These are phyloP conservation scores for Anabas testudineus DNA, from an alignment of 2,797 vertebrate genomes.

Conservation along the genomic window DNA sequence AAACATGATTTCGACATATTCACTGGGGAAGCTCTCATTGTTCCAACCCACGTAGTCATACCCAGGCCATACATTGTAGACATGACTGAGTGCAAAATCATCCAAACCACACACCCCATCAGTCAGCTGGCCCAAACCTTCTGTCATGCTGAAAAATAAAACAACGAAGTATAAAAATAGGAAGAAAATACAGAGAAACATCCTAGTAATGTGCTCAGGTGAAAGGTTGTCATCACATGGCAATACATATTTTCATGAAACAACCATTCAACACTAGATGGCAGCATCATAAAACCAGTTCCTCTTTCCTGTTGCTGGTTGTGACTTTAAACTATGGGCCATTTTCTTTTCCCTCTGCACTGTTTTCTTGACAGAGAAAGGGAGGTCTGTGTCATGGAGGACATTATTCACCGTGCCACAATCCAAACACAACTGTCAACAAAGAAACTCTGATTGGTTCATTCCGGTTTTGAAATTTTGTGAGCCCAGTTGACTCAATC, in stretches of 20 bases:
- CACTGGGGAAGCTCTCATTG: constrained; percentile 89
- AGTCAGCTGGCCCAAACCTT: constrained; percentile 96
- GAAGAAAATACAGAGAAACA: neutral
- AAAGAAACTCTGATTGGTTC: constrained; percentile 40
- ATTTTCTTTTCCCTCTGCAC: constrained; percentile 64
- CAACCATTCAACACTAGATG: constrained; percentile 70
- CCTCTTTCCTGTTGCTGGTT: constrained; percentile 42
- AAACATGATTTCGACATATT: constrained; percentile 95
- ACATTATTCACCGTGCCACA: constrained; percentile 75
- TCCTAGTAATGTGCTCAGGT: neutral
- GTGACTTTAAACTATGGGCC: constrained; percentile 46
- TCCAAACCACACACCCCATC: constrained; percentile 95
- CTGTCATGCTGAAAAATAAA: constrained; percentile 89
- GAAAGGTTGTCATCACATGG: neutral
- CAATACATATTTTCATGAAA: neutral
- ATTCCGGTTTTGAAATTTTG: constrained; percentile 42
- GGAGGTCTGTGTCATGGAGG: constrained; percentile 77
- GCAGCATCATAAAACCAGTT: constrained; percentile 55
- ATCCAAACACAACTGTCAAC: constrained; percentile 66
- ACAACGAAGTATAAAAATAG: neutral
- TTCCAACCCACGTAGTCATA: constrained; percentile 98
- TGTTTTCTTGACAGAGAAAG: constrained; percentile 35
- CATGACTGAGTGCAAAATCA: constrained; percentile 92
- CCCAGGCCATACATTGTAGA: constrained; percentile 94
- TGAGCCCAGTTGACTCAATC: constrained; percentile 66